Conservation (phyloP, 2,797 vertebrate genomes). For the Sebastes minor region DNA sequence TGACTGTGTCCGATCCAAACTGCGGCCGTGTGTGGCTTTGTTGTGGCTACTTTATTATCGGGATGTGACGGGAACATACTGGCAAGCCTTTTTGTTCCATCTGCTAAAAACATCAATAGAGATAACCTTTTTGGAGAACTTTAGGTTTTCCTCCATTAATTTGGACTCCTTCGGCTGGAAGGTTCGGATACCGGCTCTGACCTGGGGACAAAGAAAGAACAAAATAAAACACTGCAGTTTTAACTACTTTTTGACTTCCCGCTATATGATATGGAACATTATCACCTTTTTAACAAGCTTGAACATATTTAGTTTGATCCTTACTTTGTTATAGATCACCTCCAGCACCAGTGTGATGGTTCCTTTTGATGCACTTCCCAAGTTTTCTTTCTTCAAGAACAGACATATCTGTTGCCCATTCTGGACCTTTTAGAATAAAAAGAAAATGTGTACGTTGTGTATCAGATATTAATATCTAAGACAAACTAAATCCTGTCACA, state of each 20-base stretch:
- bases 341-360: slow-evolving; percentile 91
- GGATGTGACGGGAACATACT: slow-evolving; percentile 6
- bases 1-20: slow-evolving; percentile 46
- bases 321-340: slow-evolving; percentile 94
- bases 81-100: slow-evolving; percentile 19
- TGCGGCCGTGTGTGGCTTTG: slow-evolving; percentile 16
- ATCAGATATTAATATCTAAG: not conserved
- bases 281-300: not conserved
- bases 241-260: not conserved
- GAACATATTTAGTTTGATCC: slow-evolving; percentile 35
- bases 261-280: not conserved
- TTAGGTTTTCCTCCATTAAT: slow-evolving; percentile 88
- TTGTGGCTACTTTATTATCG: slow-evolving; percentile 33
- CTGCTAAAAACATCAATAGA: slow-evolving; percentile 4
- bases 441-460: not conserved
- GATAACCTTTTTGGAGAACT: slow-evolving; percentile 94
- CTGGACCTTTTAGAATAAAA: slow-evolving; percentile 81
- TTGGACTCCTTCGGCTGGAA: slow-evolving; percentile 90
- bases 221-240: not conserved
- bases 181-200: slow-evolving; percentile 90
- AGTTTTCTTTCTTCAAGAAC: slow-evolving; percentile 92
- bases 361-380: slow-evolving; percentile 89
- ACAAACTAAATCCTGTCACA: not conserved
- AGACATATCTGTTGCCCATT: slow-evolving; percentile 88
- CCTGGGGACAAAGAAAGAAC: slow-evolving; percentile 70